These are phyloP conservation scores for Bostrychus sinensis DNA, from an alignment of 2,113 vertebrate genomes.

Conservation along the genomic window DNA sequence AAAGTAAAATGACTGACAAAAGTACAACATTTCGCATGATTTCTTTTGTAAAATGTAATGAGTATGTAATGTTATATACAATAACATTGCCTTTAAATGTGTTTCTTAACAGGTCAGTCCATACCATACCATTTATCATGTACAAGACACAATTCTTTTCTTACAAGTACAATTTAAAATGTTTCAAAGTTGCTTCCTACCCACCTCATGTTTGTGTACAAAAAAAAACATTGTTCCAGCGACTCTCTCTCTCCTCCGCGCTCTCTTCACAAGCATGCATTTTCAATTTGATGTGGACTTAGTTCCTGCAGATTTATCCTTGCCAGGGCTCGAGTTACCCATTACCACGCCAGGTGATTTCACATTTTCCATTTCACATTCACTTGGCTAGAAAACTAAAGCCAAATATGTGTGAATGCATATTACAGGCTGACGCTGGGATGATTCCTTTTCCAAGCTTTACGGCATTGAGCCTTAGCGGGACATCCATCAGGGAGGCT, in stretches of 20 bases:
- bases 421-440: neutral
- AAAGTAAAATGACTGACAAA: too few species aligned
- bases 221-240: constrained; percentile 6
- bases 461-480: neutral
- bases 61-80: too few species aligned
- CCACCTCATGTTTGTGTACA: neutral
- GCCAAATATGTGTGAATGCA: constrained; percentile 43
- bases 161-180: too few species aligned
- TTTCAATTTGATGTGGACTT: constrained; percentile 59
- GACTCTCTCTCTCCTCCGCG: constrained; percentile 10
- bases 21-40: too few species aligned
- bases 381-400: constrained; percentile 42
- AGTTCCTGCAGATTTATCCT: constrained; percentile 53
- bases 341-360: constrained; percentile 44
- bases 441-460: constrained; percentile 4
- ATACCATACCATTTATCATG: too few species aligned
- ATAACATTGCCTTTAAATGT: too few species aligned
- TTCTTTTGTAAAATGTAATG: too few species aligned
- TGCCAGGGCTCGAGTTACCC: constrained; percentile 30
- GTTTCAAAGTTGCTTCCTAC: too few species aligned
- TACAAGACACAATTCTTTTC: too few species aligned
- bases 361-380: constrained; percentile 54
- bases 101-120: too few species aligned
- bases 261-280: constrained; percentile 29
- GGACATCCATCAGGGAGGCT: constrained; percentile 12